Evolutionary conservation across 2,888 invertebrate genomes (phyloP), one percentile per base, ranked within the genome.

Genomic region (Julus scanicus): DNA sequence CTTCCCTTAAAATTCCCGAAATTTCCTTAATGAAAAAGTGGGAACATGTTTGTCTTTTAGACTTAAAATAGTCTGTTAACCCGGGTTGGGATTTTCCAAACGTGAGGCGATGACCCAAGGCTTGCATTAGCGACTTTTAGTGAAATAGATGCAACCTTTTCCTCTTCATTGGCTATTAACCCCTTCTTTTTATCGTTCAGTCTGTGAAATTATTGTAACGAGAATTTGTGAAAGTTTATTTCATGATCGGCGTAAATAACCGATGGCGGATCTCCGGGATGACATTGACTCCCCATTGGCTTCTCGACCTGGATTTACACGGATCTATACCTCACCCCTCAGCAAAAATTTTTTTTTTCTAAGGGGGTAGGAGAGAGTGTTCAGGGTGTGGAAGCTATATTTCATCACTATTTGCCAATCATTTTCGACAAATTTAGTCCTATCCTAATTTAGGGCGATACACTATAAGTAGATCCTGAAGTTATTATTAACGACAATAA

Each of bases 241-340:
- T 8, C 20, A 63, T 20, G 5, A 20, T 63, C 17, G 63, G 63
- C 20, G 63, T 63, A 15, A 63, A 63, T 63, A 63, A 63, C 63
- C 63, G 20, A 63, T 20, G 63, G 63, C 63, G 63, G 63, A 63
- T 63, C 63, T 63, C 63, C 63, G 63, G 63, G n/a, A 63, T 20
- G 6, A 20, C n/a, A 63, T 8, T 2, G 53, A 53, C 53, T 17
- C 53, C 53, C 9, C 53, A 13, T 8, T 49, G 49, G 49, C 13
- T 49, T 11, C 49, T 13, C 8, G 57, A 17, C 63, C 63, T 20
- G 20, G 20, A 63, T 20, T 63, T 20, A 11, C 63, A 63, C 63
- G 8, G 20, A 63, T 63, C 20, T 20, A 1, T 2, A 5, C n/a
- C 20, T 20, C 20, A n/a, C 20, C 63, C 63, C 63, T 63, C 20